phyloP scores from a whole-genome alignment of 2,113 vertebrate genomes.

The Rallus limicola region DNA sequence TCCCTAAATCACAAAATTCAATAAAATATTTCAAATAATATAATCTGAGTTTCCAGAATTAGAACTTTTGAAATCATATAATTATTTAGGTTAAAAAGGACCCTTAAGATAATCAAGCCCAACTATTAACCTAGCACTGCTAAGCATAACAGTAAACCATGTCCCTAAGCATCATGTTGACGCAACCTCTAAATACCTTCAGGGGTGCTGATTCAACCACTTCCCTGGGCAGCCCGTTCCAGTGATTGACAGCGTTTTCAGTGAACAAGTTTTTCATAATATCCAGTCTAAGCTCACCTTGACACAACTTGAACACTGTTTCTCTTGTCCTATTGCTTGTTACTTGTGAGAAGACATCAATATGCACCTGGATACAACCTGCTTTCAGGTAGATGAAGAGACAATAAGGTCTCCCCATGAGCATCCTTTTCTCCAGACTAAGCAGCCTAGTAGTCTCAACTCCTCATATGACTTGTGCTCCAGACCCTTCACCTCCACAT shows the following conservation, averaged over 20 bases:
- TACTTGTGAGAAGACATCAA: not conserved
- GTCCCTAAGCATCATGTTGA: rapidly evolving
- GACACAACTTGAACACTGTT: rapidly evolving
- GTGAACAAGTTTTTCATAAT: not conserved
- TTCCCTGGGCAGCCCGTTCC: not conserved
- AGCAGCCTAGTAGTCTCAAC: not conserved
- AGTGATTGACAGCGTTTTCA: rapidly evolving
- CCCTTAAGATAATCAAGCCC: not conserved
- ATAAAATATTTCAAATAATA: not conserved
- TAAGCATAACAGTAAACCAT: not conserved
- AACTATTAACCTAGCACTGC: not conserved
- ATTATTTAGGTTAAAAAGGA: not conserved
- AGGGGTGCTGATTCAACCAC: not conserved
- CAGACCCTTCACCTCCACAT: not conserved
- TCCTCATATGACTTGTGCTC: not conserved
- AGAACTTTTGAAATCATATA: not conserved
- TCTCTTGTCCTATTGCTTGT: rapidly evolving
- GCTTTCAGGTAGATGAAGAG: not conserved
- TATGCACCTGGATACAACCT: not conserved
- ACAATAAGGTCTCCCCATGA: rapidly evolving
- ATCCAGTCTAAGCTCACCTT: not conserved
- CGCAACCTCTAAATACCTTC: not conserved
- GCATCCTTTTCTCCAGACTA: not conserved
- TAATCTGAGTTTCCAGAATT: not conserved
- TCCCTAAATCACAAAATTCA: not conserved